A percentile compares a stretch with the other conserved stretches of the same genome.
phyloP scores from a whole-genome alignment of 2,797 vertebrate species.

The Threskiornis aethiopicus region DNA sequence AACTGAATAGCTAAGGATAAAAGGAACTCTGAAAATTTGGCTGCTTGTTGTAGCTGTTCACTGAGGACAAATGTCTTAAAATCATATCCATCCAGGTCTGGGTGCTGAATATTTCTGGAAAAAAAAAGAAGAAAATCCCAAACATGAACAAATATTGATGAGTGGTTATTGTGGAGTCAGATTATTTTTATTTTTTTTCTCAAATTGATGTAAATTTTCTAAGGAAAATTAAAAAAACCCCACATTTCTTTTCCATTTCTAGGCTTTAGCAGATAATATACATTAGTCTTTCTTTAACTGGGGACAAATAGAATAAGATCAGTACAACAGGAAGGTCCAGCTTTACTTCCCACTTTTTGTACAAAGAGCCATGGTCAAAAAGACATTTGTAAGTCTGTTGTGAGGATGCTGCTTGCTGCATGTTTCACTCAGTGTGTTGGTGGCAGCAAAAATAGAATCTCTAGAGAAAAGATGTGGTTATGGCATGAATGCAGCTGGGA shows the following conservation, averaged over 20 bases:
- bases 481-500: background rate
- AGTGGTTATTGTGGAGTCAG: background rate
- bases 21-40: background rate
- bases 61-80: background rate
- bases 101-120: background rate
- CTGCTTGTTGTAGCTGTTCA: background rate
- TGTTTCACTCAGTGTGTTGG: accelerated
- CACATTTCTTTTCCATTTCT: background rate
- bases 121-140: background rate
- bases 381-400: background rate
- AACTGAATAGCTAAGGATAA: background rate
- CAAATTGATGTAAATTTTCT: background rate
- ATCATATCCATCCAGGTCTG: background rate
- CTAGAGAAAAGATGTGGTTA: background rate
- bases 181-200: constrained; percentile 18
- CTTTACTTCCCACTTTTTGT: background rate
- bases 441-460: background rate
- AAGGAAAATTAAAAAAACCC: background rate
- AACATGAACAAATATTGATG: constrained; percentile 5
- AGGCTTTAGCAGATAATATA: background rate
- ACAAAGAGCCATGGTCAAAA: background rate
- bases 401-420: background rate
- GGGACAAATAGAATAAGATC: background rate
- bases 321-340: background rate
- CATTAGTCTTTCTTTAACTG: background rate